Evolutionary conservation across 2,888 invertebrate species (phyloP), one percentile per base, ranked within the genome.

Genomic region (Spicauda simplicius): DNA sequence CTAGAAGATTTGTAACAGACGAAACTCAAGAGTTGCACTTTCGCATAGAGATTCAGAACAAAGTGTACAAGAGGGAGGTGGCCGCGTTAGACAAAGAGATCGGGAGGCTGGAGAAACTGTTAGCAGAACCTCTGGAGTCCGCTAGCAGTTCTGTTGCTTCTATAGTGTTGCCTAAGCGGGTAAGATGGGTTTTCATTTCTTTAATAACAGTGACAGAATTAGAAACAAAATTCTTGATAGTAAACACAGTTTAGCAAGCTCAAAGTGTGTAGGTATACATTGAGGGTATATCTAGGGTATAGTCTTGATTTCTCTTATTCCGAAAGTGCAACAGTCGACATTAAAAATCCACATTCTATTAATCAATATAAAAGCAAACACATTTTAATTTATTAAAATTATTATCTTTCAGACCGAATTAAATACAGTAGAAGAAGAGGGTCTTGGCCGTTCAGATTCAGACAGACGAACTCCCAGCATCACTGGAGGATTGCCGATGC

Each of bases 21-120:
- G 98, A 98, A 79, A 95, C 95, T 59, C 94, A 96, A 74, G 98
- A 98, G 80, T 87, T 97, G 16, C 96, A 97, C 79, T 97, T 97
- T 84, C 94, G 98, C 68, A 97, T 98, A 57, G 97, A 98, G 86
- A 97, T 98, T 63, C 98, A 98, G 87, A 98, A 98, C 87, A 95
- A 96, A 74, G 98, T 98, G 6, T 98, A 97, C 83, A 96, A 96
- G 80, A 94, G 96, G 73, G 97, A 98, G 84, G 95, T 98, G 73
- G 95, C 96, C 10, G 95, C 96, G 16, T 84, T 97, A 58, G 97
- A 97, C 82, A 94, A 95, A 59, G 97, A 97, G 86, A 96, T 97
- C 60, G 94, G 95, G 10, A 94, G 96, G 68, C 86, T 97, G 74
- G 97, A 97, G 82, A 95, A 93, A 79, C 88, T 95, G 64, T 81